Evolutionary conservation across 2,113 vertebrate genomes (phyloP).

Genomic region (Gobio gobio): DNA sequence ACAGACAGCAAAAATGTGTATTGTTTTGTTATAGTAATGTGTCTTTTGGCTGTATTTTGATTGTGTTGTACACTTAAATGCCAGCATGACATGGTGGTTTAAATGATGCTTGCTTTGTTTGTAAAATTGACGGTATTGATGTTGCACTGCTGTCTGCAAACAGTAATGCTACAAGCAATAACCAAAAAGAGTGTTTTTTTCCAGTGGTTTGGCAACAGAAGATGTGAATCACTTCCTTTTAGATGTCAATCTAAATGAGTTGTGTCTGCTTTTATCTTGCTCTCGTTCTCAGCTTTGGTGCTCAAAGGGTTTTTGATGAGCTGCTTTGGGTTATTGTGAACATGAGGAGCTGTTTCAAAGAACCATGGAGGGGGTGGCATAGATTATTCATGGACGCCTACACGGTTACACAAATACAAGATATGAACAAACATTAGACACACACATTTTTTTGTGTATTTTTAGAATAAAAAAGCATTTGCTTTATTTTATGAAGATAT

Average conservation of each 20-base stretch:
- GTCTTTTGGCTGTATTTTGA: background rate
- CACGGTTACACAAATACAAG: conserved; percentile 55
- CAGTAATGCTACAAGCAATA: background rate
- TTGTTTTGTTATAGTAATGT: background rate
- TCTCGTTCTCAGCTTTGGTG: background rate
- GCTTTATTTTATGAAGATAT: background rate
- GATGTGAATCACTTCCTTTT: background rate
- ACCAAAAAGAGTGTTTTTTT: background rate
- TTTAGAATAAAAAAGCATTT: background rate
- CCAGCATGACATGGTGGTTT: background rate
- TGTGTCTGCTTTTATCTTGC: conserved; percentile 13
- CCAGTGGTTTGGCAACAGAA: background rate
- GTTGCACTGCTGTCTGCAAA: background rate
- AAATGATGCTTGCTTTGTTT: background rate
- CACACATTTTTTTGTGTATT: background rate
- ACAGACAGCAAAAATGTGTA: background rate
- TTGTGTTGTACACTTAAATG: background rate
- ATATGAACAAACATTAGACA: conserved; percentile 5
- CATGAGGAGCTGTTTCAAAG: conserved; percentile 65
- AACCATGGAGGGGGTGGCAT: conserved; percentile 57
- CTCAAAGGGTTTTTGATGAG: conserved; percentile 52
- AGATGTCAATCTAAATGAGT: background rate
- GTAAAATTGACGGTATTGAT: background rate
- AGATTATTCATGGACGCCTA: conserved; percentile 73
- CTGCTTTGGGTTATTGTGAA: conserved; percentile 59